Percentiles rank a stretch among this genome's conserved stretches.
Evolutionary conservation across 2,797 vertebrate genomes (phyloP).

Genomic region (Manis pentadactyla): DNA sequence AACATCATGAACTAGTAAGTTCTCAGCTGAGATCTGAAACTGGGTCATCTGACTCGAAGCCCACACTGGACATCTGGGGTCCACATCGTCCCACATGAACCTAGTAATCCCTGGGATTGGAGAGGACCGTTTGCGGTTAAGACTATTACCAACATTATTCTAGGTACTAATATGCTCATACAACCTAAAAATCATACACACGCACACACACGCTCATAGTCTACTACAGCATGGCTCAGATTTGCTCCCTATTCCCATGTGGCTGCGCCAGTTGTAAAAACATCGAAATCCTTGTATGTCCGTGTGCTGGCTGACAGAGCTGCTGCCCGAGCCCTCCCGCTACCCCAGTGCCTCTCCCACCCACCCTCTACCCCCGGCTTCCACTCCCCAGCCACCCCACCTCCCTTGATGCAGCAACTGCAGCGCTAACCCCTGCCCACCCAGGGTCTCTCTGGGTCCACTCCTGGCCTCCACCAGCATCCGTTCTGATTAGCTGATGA

Average conservation of each 20-base stretch:
- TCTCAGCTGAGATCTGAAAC: neutral
- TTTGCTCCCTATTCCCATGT: neutral
- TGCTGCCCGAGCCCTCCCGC: neutral
- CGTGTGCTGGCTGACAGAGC: neutral
- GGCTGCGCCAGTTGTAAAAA: neutral
- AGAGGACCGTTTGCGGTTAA: neutral
- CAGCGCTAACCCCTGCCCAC: neutral
- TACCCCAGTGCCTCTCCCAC: accelerated
- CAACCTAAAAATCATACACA: neutral
- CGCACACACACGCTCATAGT: neutral
- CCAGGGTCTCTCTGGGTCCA: neutral
- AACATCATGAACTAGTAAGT: neutral
- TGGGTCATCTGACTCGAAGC: neutral
- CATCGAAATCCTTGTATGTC: neutral
- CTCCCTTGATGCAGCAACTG: neutral
- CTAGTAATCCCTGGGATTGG: neutral
- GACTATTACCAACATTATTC: neutral
- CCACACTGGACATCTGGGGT: neutral
- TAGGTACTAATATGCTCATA: neutral
- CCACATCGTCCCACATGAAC: neutral
- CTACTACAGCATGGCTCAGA: neutral
- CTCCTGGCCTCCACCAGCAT: neutral
- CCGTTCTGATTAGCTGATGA: neutral
- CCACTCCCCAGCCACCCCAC: neutral
- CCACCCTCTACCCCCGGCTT: neutral